Conservation (phyloP, 2,888 invertebrate species). For the Temnothorax ravouxi region DNA sequence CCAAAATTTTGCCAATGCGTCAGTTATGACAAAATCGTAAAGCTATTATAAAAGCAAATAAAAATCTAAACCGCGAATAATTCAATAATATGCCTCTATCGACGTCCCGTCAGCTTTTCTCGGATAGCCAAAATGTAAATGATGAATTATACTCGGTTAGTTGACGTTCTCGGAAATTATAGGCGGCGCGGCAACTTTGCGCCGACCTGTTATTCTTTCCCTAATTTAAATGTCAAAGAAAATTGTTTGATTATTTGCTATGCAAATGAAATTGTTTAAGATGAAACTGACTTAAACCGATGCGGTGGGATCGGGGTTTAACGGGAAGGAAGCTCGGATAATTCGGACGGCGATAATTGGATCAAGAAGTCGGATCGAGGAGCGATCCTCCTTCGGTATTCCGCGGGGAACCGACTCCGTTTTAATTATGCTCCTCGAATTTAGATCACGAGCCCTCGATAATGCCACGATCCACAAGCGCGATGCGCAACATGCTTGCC, state of each 20-base stretch:
- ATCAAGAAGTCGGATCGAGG: conserved; percentile 85
- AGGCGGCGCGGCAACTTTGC: conserved; percentile 69
- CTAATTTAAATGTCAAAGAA: conserved; percentile 86
- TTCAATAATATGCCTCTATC: background rate
- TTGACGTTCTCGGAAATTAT: conserved; percentile 80
- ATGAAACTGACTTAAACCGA: conserved; percentile 73
- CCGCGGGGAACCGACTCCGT: conserved; percentile 73
- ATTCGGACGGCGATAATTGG: conserved; percentile 85
- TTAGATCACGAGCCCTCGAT: conserved; percentile 79
- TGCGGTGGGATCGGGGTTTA: conserved; percentile 69
- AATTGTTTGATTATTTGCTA: conserved; percentile 86
- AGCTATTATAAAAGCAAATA: background rate
- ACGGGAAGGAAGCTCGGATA: conserved; percentile 77
- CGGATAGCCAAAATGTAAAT: conserved; percentile 69
- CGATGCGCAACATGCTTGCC: conserved; percentile 48
- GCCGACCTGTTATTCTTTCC: conserved; percentile 70
- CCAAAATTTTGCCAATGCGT: background rate
- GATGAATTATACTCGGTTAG: conserved; percentile 78
- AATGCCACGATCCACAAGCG: conserved; percentile 73
- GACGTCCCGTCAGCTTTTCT: background rate
- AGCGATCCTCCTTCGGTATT: conserved; percentile 79
- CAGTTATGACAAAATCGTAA: background rate
- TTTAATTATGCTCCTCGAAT: conserved; percentile 84
- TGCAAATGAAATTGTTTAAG: conserved; percentile 86
- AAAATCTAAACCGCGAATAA: background rate